Evolutionary conservation across 2,888 invertebrate genomes (phyloP).

Genomic region (Nomada lathburiana): DNA sequence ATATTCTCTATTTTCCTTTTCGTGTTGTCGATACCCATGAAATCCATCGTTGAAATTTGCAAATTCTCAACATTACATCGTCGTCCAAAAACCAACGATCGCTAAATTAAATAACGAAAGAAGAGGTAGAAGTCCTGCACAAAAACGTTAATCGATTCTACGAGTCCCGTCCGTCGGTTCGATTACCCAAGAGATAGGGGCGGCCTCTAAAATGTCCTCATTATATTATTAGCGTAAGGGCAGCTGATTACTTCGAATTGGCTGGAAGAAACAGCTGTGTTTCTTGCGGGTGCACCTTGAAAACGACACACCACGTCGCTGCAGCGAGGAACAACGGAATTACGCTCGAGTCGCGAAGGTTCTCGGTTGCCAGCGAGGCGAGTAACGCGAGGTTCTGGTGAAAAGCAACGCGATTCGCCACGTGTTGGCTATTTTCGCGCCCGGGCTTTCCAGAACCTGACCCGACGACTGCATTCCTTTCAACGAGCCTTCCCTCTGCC

Average conservation of each 20-base stretch:
- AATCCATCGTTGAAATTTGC: too few species aligned
- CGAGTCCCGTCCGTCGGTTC: neutral
- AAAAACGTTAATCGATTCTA: slow-evolving; percentile 40
- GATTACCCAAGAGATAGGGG: slow-evolving; percentile 15
- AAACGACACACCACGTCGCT: slow-evolving; percentile 21
- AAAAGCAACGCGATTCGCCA: slow-evolving; percentile 58
- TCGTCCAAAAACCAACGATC: neutral
- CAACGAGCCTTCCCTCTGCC: slow-evolving; percentile 19
- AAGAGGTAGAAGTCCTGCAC: neutral
- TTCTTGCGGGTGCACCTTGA: slow-evolving; percentile 43
- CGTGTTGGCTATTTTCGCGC: slow-evolving; percentile 68
- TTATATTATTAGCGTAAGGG: slow-evolving; percentile 47
- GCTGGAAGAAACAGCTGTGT: slow-evolving; percentile 42
- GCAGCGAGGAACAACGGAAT: slow-evolving; percentile 38
- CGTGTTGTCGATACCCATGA: neutral
- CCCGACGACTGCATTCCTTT: slow-evolving; percentile 63
- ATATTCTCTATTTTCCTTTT: neutral
- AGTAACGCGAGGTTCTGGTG: slow-evolving; percentile 40
- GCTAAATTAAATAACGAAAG: neutral
- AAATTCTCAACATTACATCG: too few species aligned
- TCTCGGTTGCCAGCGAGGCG: slow-evolving; percentile 16
- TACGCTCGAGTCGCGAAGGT: slow-evolving; percentile 18
- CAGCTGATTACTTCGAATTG: slow-evolving; percentile 37
- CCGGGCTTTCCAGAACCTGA: slow-evolving; percentile 65
- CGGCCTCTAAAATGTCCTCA: slow-evolving; percentile 26